phyloP scores from a whole-genome alignment of 2,797 vertebrate genomes.

The Mormyrus hasselquistii region DNA sequence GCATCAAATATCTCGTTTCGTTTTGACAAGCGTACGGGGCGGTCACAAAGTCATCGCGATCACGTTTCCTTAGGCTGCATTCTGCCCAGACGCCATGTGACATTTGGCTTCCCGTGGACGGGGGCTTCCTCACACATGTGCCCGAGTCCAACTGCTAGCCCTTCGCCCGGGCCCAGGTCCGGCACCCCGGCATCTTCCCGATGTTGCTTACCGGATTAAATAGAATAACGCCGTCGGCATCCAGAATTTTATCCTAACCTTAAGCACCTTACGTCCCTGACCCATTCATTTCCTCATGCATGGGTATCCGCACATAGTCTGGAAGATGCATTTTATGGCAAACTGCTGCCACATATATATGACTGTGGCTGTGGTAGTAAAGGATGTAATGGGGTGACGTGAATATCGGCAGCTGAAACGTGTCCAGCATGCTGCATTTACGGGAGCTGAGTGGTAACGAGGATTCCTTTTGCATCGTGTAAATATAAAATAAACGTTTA shows the following conservation, averaged over 20 bases:
- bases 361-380: background rate
- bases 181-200: background rate
- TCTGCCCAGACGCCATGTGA: background rate
- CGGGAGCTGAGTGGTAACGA: background rate
- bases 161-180: background rate
- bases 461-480: background rate
- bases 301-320: background rate
- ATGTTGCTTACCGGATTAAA: background rate
- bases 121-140: background rate
- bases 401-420: background rate
- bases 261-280: background rate
- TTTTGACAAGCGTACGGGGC: background rate
- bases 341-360: background rate
- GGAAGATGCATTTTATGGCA: background rate
- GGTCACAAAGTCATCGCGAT: background rate
- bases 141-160: background rate
- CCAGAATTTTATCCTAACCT: background rate
- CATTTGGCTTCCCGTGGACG: background rate
- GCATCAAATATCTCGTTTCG: background rate
- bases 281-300: background rate
- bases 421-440: background rate
- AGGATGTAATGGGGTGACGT: background rate
- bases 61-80: background rate
- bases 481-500: background rate
- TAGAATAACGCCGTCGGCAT: slow-evolving; percentile 1